phyloP scores from a whole-genome alignment of 2,113 vertebrate genomes.

The Otocyon megalotis region DNA sequence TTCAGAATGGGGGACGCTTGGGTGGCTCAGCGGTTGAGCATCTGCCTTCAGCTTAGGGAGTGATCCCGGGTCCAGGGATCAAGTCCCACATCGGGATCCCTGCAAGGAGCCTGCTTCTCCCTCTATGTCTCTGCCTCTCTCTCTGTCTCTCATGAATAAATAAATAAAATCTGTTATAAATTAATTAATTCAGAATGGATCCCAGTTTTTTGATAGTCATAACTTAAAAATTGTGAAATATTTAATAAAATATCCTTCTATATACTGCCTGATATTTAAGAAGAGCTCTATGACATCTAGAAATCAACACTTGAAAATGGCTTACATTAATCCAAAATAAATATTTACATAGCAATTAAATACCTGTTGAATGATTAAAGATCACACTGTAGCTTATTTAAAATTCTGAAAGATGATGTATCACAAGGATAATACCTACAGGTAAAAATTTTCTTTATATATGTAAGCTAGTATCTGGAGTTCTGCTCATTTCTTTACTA shows the following conservation, averaged over 20 bases:
- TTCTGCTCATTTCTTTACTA: conserved; percentile 11
- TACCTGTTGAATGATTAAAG: not conserved
- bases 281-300: not conserved
- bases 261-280: not conserved
- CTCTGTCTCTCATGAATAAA: too few relatives aligned
- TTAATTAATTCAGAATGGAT: conserved; percentile 1
- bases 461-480: not conserved
- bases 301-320: not conserved
- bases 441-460: not conserved
- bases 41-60: too few relatives aligned
- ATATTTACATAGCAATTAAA: not conserved
- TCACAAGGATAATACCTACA: not conserved
- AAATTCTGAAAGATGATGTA: not conserved
- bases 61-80: too few relatives aligned
- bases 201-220: not conserved
- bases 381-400: not conserved
- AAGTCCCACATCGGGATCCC: too few relatives aligned
- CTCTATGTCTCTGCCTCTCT: too few relatives aligned
- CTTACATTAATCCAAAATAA: conserved; percentile 31
- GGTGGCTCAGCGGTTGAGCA: too few relatives aligned
- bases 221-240: conserved; percentile 29
- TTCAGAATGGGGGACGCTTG: not conserved
- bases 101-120: too few relatives aligned
- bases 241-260: not conserved
- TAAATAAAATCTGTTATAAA: not conserved